Evolutionary conservation across 2,797 vertebrate species (phyloP), one percentile per base, ranked within the genome.

Genomic region (Coluber constrictor): DNA sequence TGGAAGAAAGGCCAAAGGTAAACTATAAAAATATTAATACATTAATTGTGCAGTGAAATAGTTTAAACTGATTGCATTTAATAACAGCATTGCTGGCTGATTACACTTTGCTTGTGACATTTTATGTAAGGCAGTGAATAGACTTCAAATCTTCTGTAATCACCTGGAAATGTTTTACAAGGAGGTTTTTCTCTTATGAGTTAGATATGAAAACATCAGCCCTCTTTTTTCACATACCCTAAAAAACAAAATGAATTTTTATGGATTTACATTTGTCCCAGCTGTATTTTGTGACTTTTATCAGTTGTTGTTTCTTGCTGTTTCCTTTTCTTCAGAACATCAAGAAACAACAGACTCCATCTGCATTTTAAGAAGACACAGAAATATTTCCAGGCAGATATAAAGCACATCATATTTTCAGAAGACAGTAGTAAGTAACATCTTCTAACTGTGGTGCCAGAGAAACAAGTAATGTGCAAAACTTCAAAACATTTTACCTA

Each of bases 381-480:
- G 92, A 93, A 83, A 96, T 95, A 95, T 90, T 94, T 91, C 96
- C 90, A 92, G 55, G 63, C 88, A 88, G 87, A 95, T 95, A 93
- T 93, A 95, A 95, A 91, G 92, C 0, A 87, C 79, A 95, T 93
- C 90, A 3, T 0, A 0, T 6, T 1, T 93, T 0, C 0, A 74
- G 93, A 96, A 92, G 90, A 94, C 86, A 94, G 95, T 74, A 0
- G 90, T 56, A 23, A 88, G 54, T 96, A 96, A 97, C n/a, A 66
- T 92, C 87, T 57, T 54, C 23, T 91, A 59, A 66, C 70, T 86
- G 93, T 93, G 95, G 86, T 95, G 95, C 93, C 95, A 94, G 91
- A 91, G 79, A 88, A 94, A 94, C 95, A 94, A 95, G 95, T 94
- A 94, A 95, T 94, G 94, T 96, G 96, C 97, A 97, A 97, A 98